phyloP scores from a whole-genome alignment of 92 coral and sea anemone genomes.

The Umimayanthus chanpuru region DNA sequence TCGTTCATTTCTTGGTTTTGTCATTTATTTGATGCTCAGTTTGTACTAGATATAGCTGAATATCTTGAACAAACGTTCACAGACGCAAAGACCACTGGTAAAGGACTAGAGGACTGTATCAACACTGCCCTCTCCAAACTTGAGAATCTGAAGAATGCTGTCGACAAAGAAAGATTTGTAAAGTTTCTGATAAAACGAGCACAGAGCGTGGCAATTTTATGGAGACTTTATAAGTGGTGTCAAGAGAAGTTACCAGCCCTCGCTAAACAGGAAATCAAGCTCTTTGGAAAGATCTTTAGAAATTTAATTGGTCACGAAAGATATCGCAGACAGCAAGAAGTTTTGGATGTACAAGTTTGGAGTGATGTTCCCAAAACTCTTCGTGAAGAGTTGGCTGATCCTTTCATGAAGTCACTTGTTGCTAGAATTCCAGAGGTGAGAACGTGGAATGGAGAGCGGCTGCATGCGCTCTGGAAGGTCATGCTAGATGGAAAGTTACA shows the following conservation, averaged over 20 bases:
- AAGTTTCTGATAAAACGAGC: not conserved
- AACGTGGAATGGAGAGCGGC: not conserved
- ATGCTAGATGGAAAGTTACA: constrained; percentile 56
- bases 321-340: constrained; percentile 41
- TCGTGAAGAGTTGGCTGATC: constrained; percentile 47
- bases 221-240: constrained; percentile 19
- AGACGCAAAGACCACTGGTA: not conserved
- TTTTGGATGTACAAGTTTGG: constrained; percentile 59
- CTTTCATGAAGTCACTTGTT: constrained; percentile 46
- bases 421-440: constrained; percentile 24
- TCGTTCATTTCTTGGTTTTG: constrained; percentile 7
- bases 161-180: not conserved
- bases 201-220: constrained; percentile 13
- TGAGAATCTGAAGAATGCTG: not conserved
- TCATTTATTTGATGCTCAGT: constrained; percentile 23
- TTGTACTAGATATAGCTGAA: not conserved
- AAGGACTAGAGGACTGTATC: not conserved
- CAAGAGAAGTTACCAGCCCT: not conserved
- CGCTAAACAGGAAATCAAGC: constrained; percentile 8
- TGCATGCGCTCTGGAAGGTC: constrained; percentile 30
- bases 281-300: constrained; percentile 21
- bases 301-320: not conserved
- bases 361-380: constrained; percentile 51
- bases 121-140: not conserved
- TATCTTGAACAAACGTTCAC: not conserved